Base-by-base conservation (phyloP, 2,888 invertebrate genomes). In the Spisula subtruncata region DNA sequence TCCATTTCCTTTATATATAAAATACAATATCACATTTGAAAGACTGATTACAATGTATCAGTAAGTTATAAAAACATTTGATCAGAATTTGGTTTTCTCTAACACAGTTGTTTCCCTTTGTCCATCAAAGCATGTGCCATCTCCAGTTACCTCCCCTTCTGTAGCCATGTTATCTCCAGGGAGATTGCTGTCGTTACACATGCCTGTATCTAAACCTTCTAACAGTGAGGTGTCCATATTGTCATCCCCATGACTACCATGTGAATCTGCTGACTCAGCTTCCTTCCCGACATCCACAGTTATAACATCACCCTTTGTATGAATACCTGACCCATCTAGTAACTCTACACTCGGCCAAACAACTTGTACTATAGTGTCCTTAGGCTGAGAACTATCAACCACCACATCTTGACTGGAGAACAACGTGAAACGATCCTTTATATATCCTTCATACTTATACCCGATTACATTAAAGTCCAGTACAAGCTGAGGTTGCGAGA, bases 341-440 rank as follows among this genome's bases (percentile, higher is more conserved):
- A 86, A 32, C 29, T 86, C 86, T 0, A 86, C 86, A 86, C 60
- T 51, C 1, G 86, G 86, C 86, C 86, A 86, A 0, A 81, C 86
- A 60, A 86, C 81, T 29, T 81, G 41, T 10, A 56, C 25, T 29
- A 86, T 48, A 60, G 66, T 56, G 14, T 41, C 83, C 25, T 71
- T 71, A 16, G 25, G 46, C 10, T 35, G 8, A 2, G n/a, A 5
- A 29, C 29, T 48, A 25, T 71, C 46, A 20, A 35, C 46, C 0
- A 86, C 81, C 0, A 12, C 32, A 56, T 86, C 86, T 66, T 86
- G 75, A 48, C 81, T 60, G 5, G 86, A 81, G 60, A 81, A 86
- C 16, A 81, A 41, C 16, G 35, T 86, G 46, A 81, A 86, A 32
- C 60, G 71, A 54, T 86, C 86, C 41, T 86, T 86, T 2, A 81